Percentiles rank a stretch among this genome's conserved stretches.
Conservation (phyloP, 2,113 vertebrate genomes). For the Macquaria ambigua region DNA sequence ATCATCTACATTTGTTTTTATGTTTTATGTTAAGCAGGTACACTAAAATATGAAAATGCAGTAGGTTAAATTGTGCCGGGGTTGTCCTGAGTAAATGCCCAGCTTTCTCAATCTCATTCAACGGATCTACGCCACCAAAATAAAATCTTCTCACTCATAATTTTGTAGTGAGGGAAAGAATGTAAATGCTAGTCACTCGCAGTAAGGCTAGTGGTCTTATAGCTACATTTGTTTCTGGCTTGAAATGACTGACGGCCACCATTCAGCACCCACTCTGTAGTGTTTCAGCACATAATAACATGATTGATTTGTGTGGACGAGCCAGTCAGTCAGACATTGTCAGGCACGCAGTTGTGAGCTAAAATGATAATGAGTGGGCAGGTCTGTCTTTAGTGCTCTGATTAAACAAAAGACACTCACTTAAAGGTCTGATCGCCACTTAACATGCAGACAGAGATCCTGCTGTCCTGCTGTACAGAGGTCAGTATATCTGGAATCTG, state of each 20-base stretch:
- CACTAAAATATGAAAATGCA: constrained; percentile 8
- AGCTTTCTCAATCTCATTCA: constrained; percentile 6
- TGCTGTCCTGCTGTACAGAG: neutral
- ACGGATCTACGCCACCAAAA: neutral
- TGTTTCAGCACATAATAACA: constrained; percentile 24
- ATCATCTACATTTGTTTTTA: neutral
- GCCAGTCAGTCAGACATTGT: constrained; percentile 32
- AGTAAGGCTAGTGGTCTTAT: neutral
- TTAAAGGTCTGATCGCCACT: constrained; percentile 26
- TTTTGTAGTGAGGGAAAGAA: neutral
- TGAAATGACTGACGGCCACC: constrained; percentile 38
- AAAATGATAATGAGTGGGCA: constrained; percentile 47
- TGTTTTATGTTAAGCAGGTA: constrained; percentile 34
- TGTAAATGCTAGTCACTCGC: neutral
- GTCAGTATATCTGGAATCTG: constrained; percentile 14
- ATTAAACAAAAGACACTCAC: constrained; percentile 45
- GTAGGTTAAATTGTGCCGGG: neutral
- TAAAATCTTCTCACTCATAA: neutral
- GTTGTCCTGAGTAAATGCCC: constrained; percentile 1
- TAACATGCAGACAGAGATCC: constrained; percentile 24
- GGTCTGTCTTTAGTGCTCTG: constrained; percentile 30
- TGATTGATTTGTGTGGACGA: constrained; percentile 47
- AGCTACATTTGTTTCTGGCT: neutral
- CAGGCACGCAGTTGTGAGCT: constrained; percentile 30
- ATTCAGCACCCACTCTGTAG: constrained; percentile 36